phyloP scores from a whole-genome alignment of 1,140 invertebrate genomes.

The Rhopalosiphum padi region DNA sequence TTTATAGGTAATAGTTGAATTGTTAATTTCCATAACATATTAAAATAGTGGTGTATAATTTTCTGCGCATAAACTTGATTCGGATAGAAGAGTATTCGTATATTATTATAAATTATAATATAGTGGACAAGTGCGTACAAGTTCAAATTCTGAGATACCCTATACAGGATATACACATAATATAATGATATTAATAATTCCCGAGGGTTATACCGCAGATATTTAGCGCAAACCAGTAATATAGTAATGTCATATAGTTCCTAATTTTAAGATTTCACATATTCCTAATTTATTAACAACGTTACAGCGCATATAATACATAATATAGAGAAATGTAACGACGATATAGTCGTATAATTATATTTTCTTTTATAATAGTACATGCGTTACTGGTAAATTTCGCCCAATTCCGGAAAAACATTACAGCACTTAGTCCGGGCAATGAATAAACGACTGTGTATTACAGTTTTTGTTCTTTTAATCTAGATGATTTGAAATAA shows the following conservation, averaged over 20 bases:
- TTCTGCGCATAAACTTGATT: too few species aligned
- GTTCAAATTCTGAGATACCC: too few species aligned
- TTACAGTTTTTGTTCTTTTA: neutral
- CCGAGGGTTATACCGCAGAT: neutral
- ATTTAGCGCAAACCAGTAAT: neutral
- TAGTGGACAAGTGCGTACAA: too few species aligned
- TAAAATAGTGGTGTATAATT: too few species aligned
- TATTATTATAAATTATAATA: too few species aligned
- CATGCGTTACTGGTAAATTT: neutral
- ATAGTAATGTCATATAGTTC: neutral
- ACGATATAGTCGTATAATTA: neutral
- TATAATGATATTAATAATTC: neutral
- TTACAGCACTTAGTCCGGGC: neutral
- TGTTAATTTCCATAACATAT: neutral
- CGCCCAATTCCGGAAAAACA: neutral
- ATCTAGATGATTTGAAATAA: constrained; percentile 1
- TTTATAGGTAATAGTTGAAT: too few species aligned
- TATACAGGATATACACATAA: neutral
- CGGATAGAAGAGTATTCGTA: too few species aligned
- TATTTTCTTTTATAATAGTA: neutral
- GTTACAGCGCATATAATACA: too few species aligned
- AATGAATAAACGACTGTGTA: neutral
- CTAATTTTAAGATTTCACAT: neutral
- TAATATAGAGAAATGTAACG: too few species aligned
- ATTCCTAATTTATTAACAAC: neutral